phyloP scores from a whole-genome alignment of 2,888 invertebrate genomes.

The Acronicta psi region DNA sequence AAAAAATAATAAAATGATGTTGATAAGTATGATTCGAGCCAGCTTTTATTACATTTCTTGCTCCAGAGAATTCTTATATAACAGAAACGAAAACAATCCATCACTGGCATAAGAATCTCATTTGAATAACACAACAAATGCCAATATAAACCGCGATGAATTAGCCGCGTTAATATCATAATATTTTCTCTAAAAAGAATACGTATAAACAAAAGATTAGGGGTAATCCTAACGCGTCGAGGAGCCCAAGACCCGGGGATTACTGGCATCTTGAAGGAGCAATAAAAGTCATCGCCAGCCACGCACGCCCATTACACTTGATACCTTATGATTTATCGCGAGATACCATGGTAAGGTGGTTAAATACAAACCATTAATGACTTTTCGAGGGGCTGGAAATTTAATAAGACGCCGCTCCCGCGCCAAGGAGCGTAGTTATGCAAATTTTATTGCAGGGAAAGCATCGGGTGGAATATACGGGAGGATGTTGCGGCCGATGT shows the following conservation, averaged over 20 bases:
- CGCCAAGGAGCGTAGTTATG: constrained; percentile 87
- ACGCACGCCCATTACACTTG: constrained; percentile 61
- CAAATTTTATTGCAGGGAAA: constrained; percentile 87
- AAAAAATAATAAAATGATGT: constrained; percentile 3
- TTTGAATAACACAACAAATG: constrained; percentile 43
- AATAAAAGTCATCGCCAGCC: constrained; percentile 77
- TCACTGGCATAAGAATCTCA: constrained; percentile 38
- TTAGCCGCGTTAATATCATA: constrained; percentile 58
- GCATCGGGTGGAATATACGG: constrained; percentile 74
- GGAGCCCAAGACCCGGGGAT: constrained; percentile 67
- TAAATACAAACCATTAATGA: constrained; percentile 88
- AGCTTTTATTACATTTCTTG: constrained; percentile 36
- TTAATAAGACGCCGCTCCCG: constrained; percentile 85
- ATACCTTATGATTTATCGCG: constrained; percentile 86
- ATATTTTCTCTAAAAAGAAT: constrained; percentile 64
- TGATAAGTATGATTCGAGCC: constrained; percentile 10
- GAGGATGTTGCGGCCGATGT: constrained; percentile 27
- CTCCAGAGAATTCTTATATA: constrained; percentile 29
- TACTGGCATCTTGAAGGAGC: constrained; percentile 77
- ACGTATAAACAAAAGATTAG: constrained; percentile 80
- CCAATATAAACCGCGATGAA: constrained; percentile 48
- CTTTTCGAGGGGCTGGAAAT: constrained; percentile 86
- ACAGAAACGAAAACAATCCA: constrained; percentile 45
- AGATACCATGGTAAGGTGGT: constrained; percentile 84
- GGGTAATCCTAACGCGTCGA: constrained; percentile 69